phyloP scores from a whole-genome alignment of 2,113 vertebrate species.

The Fulica atra region DNA sequence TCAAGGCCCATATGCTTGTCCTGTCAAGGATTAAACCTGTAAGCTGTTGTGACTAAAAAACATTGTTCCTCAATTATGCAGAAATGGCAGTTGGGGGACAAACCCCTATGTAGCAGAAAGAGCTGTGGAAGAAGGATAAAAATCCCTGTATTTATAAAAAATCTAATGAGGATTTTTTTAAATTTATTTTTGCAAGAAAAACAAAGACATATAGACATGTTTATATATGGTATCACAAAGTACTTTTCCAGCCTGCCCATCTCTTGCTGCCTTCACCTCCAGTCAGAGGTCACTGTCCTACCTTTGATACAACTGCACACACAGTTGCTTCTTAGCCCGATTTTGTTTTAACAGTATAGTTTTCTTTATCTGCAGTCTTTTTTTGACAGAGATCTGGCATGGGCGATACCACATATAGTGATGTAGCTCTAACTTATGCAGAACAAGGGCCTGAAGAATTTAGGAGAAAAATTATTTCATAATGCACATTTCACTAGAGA shows the following conservation, averaged over 20 bases:
- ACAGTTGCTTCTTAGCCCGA: background rate
- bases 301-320: background rate
- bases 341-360: background rate
- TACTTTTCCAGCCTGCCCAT: background rate
- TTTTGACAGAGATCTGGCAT: background rate
- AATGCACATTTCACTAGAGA: background rate
- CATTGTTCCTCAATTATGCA: conserved; percentile 12
- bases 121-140: background rate
- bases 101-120: background rate
- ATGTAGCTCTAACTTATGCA: background rate
- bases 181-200: background rate
- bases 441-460: background rate
- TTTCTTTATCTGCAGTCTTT: background rate
- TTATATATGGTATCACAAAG: background rate
- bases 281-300: background rate
- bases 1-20: conserved; percentile 29
- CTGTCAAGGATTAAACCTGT: conserved; percentile 62
- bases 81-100: background rate
- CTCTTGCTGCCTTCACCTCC: background rate
- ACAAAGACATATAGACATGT: background rate
- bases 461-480: background rate
- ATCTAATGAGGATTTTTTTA: background rate
- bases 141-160: conserved; percentile 22
- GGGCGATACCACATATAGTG: background rate
- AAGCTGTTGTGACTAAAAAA: conserved; percentile 38